phyloP scores from a whole-genome alignment of 2,113 vertebrate genomes.

The Dromaius novaehollandiae region DNA sequence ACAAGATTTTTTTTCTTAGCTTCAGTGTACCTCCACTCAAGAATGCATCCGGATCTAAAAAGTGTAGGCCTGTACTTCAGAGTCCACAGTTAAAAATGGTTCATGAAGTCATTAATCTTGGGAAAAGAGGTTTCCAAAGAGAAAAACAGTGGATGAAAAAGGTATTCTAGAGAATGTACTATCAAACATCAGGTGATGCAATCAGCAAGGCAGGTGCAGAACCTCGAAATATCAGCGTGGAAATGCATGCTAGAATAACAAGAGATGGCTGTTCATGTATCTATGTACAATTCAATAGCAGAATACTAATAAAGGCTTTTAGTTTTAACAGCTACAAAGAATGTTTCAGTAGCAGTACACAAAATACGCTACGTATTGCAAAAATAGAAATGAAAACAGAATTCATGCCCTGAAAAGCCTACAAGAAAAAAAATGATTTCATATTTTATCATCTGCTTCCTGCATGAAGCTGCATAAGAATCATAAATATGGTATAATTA shows the following conservation, averaged over 20 bases:
- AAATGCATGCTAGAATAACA: background rate
- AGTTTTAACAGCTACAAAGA: background rate
- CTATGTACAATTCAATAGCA: background rate
- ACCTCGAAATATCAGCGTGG: background rate
- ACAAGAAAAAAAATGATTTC: background rate
- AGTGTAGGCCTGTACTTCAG: too few species aligned
- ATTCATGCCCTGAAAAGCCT: background rate
- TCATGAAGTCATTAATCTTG: background rate
- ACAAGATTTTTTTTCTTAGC: background rate
- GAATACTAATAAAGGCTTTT: background rate
- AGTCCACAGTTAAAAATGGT: background rate
- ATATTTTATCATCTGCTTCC: background rate
- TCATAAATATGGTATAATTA: background rate
- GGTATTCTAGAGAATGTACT: background rate
- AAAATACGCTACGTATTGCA: background rate
- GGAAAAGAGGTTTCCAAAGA: background rate
- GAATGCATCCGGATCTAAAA: background rate
- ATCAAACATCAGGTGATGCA: background rate
- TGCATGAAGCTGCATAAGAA: background rate
- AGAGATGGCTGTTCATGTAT: background rate
- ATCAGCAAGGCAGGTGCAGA: background rate
- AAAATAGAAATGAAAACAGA: background rate
- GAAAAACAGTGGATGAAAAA: background rate
- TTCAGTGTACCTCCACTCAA: background rate
- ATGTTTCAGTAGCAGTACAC: background rate